Base-by-base conservation (phyloP, 2,113 vertebrate species). In the Channa argus region DNA sequence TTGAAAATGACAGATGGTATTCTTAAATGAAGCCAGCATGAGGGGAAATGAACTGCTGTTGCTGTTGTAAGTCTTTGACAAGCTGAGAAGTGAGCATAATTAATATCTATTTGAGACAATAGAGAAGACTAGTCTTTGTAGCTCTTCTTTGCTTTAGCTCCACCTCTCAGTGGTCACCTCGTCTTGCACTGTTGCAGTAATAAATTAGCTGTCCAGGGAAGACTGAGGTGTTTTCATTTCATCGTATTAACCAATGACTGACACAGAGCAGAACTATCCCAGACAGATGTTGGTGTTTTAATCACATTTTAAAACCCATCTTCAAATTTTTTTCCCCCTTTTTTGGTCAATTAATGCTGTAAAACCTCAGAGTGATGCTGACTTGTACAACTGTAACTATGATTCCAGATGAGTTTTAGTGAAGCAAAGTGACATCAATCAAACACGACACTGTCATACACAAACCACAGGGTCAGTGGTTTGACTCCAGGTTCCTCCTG, bases 1-100 rank as follows among this genome's bases (percentile, higher is more conserved):
- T 46, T 11, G 13, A 37, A 79, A 51, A 70, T 65, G 45, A 77
- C 63, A 49, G 34, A 83, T 47, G 14, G 51, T 63, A 39, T 73
- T 58, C 33, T 54, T 65, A 45, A 69, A 61, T 34, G 38, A 56
- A 65, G 43, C 9, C 61, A 58, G 37, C 52, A 55, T 49, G 51
- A 38, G 47, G 53, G 37, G 68, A 60, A 69, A 69, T 72, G 9
- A 58, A 54, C 60, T 52, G 33, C 39, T 60, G n/a, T 58, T 60
- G 56, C 3, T 24, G 9, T 15, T 2, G 2, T 46, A 13, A 81
- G 60, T 45, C 34, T n/a, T 14, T n/a, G 36, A 61, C 63, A 58
- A 37, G 24, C 14, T 66, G 36, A 15, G 45, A 49, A 59, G 14
- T 50, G 46, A 14, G 33, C 8, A 9, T 63, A 84, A 63, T 62